These are phyloP conservation scores for Virgularia gustaviana DNA, from an alignment of 92 coral and sea anemone species.

Conservation along the genomic window DNA sequence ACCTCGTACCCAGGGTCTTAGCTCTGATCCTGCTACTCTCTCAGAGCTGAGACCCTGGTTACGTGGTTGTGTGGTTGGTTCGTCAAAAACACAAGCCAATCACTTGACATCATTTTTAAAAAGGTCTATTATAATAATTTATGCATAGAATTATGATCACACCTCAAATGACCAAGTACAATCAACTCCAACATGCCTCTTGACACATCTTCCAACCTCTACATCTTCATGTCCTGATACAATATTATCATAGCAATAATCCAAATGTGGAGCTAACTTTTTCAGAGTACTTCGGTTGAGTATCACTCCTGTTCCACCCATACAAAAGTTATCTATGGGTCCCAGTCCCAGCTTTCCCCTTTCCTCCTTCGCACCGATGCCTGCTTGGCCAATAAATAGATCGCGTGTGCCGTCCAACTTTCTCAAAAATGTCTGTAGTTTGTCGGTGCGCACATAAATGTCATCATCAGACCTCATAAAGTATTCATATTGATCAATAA, in stretches of 20 bases:
- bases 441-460: constrained; percentile 83
- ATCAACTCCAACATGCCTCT: constrained; percentile 78
- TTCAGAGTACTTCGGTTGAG: constrained; percentile 82
- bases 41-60: too few species aligned
- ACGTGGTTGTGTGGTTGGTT: too few species aligned
- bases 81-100: too few species aligned
- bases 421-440: constrained; percentile 70
- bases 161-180: constrained; percentile 99
- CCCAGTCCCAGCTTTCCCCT: constrained; percentile 77
- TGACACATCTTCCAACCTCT: constrained; percentile 92
- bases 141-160: too few species aligned
- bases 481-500: constrained; percentile 90
- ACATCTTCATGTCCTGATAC: constrained; percentile 91
- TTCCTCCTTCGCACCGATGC: constrained; percentile 75
- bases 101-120: too few species aligned
- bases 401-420: constrained; percentile 86
- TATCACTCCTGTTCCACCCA: constrained; percentile 97
- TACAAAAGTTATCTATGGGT: constrained; percentile 84
- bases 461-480: constrained; percentile 98
- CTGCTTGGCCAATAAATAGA: constrained; percentile 91
- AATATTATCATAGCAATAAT: constrained; percentile 71
- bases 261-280: constrained; percentile 85
- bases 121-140: too few species aligned
- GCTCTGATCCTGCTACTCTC: too few species aligned
- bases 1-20: too few species aligned